Percentiles rank a stretch among this genome's conserved stretches.
phyloP scores from a whole-genome alignment of 2,888 invertebrate species.

The Scaptodrosophila latifasciaeformis region DNA sequence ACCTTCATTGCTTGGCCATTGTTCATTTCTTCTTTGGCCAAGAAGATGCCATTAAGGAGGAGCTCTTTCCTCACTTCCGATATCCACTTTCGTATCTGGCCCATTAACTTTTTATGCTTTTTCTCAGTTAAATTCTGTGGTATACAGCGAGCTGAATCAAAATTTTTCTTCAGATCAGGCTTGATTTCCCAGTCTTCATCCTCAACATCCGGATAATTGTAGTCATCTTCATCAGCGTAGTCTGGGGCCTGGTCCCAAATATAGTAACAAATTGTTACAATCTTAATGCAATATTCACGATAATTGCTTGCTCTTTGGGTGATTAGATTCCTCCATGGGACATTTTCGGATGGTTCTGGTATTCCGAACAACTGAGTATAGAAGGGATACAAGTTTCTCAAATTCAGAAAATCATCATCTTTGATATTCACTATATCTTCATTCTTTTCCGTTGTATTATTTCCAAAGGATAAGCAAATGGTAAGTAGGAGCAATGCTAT shows the following conservation, averaged over 20 bases:
- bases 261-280: conserved; percentile 12
- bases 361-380: not conserved
- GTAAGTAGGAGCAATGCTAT: too few relatives aligned
- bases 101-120: conserved; percentile 11
- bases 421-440: too few relatives aligned
- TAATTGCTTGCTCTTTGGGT: not conserved
- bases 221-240: conserved; percentile 1
- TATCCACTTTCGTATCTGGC: conserved; percentile 21
- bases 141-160: conserved; percentile 22
- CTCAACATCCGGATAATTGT: not conserved
- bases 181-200: not conserved
- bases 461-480: too few relatives aligned
- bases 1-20: conserved; percentile 13
- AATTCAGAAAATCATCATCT: not conserved
- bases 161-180: not conserved
- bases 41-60: conserved; percentile 6
- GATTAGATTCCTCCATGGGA: not conserved
- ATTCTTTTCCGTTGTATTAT: too few relatives aligned
- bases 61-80: conserved; percentile 4
- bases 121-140: not conserved
- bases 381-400: not conserved
- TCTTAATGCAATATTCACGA: conserved; percentile 29
- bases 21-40: not conserved
- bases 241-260: conserved; percentile 20
- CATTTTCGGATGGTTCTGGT: not conserved